Percentiles rank a stretch among this genome's conserved stretches.
These are phyloP conservation scores for Harpegnathos saltator DNA, from an alignment of 1,140 invertebrate genomes.

Conservation along the genomic window DNA sequence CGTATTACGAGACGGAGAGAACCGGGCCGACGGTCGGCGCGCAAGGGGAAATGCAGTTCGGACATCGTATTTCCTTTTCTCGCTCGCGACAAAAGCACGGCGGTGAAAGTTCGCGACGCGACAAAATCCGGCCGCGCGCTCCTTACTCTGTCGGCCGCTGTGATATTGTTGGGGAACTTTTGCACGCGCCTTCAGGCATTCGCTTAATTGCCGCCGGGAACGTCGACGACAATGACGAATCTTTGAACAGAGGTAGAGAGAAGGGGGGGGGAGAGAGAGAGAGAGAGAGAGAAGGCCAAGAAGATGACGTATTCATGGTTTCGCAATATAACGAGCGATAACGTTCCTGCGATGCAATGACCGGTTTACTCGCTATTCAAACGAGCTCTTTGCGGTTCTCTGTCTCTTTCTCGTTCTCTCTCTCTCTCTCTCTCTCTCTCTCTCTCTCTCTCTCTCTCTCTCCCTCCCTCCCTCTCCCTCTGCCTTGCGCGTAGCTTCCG, in stretches of 20 bases:
- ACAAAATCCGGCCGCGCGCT: constrained; percentile 38
- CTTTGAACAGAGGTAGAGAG: neutral
- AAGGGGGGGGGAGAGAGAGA: neutral
- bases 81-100: constrained; percentile 30
- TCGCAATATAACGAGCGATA: constrained; percentile 31
- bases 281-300: neutral
- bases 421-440: neutral
- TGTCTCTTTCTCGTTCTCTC: neutral
- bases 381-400: neutral
- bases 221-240: constrained; percentile 10
- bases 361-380: constrained; percentile 45
- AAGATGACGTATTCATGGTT: neutral
- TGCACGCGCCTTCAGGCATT: constrained; percentile 32
- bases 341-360: constrained; percentile 21
- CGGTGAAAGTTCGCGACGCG: constrained; percentile 35
- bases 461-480: no score
- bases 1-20: neutral
- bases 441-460: neutral
- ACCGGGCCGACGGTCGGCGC: constrained; percentile 8
- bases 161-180: constrained; percentile 54
- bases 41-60: constrained; percentile 44
- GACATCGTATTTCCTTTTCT: constrained; percentile 50
- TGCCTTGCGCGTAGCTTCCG: neutral
- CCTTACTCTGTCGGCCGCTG: constrained; percentile 38
- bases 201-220: constrained; percentile 61